Evolutionary conservation across 2,888 invertebrate species (phyloP).

Genomic region (Sarcophaga rosellei): DNA sequence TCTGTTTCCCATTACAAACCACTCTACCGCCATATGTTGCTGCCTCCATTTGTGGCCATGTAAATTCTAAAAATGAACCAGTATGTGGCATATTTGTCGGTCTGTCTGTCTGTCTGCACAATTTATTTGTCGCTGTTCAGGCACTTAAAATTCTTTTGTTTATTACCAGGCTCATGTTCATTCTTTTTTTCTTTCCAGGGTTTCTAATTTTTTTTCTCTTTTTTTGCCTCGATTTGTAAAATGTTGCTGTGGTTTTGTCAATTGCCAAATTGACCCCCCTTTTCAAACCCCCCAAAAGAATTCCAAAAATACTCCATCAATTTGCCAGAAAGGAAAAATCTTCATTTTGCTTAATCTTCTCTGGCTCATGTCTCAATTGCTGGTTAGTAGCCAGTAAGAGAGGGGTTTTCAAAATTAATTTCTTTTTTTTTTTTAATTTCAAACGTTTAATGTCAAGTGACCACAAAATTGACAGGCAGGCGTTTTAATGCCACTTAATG

Average conservation of each 20-base stretch:
- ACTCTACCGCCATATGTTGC: background rate
- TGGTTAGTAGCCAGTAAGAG: background rate
- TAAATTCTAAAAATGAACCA: background rate
- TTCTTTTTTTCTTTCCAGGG: background rate
- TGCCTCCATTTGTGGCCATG: background rate
- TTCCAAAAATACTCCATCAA: conserved; percentile 2
- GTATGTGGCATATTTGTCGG: conserved; percentile 30
- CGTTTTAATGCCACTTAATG: conserved; percentile 61
- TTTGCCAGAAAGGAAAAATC: background rate
- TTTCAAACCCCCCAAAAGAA: background rate
- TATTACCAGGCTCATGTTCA: conserved; percentile 26
- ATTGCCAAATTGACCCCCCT: conserved; percentile 40
- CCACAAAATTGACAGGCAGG: conserved; percentile 59
- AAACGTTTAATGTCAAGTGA: conserved; percentile 49
- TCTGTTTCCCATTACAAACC: background rate
- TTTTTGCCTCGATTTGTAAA: conserved; percentile 47
- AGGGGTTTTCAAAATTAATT: background rate
- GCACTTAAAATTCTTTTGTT: conserved; percentile 44
- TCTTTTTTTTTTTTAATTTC: background rate
- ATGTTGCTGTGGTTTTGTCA: conserved; percentile 47
- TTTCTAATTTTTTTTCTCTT: conserved; percentile 5
- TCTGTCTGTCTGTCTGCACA: background rate
- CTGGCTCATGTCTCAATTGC: background rate
- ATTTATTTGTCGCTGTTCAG: conserved; percentile 41
- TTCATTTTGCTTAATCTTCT: too few species aligned